Conservation (phyloP, 2,113 vertebrate species). For the Bambusicola thoracicus region DNA sequence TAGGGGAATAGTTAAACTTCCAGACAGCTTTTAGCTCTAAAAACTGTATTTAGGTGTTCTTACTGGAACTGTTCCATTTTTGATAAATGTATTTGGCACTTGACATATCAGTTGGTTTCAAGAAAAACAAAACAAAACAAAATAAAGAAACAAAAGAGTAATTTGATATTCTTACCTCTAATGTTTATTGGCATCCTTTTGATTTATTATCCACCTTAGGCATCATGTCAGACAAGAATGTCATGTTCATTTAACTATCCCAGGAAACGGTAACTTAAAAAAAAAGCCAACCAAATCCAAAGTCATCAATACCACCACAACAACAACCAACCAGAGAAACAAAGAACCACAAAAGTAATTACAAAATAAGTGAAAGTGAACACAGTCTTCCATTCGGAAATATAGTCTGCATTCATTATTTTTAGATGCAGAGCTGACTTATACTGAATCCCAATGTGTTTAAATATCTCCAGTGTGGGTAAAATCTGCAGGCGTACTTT, state of each 20-base stretch:
- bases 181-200: not conserved
- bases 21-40: not conserved
- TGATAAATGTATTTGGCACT: not conserved
- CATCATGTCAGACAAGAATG: not conserved
- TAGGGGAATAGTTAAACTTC: not conserved
- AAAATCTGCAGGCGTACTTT: not conserved
- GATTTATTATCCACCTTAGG: not conserved
- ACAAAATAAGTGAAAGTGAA: not conserved
- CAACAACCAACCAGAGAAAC: not conserved
- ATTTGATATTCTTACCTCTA: not conserved
- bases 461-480: not conserved
- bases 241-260: not conserved
- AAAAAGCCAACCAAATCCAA: not conserved
- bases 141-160: not conserved
- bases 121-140: not conserved
- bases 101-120: not conserved
- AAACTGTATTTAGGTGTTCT: not conserved
- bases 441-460: not conserved
- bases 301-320: not conserved
- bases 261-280: not conserved
- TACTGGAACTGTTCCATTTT: not conserved
- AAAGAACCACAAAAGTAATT: not conserved
- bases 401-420: not conserved
- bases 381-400: not conserved
- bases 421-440: not conserved